These are phyloP conservation scores for Pelecanoides urinatrix DNA, from an alignment of 2,113 vertebrate species.

Conservation along the genomic window DNA sequence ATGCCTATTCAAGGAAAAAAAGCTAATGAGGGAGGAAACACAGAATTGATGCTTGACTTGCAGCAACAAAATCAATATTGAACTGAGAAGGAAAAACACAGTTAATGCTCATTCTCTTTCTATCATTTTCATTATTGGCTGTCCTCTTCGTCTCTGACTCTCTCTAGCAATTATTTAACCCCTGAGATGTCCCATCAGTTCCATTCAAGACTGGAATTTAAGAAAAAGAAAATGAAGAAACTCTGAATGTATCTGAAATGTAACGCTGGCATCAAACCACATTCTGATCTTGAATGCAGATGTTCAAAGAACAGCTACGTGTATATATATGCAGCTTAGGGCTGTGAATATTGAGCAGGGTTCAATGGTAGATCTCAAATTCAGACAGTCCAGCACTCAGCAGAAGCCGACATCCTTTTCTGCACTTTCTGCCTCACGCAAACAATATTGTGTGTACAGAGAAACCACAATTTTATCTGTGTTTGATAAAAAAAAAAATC, in stretches of 20 bases:
- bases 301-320: not conserved
- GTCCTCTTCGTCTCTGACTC: not conserved
- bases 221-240: not conserved
- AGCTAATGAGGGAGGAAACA: not conserved
- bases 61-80: not conserved
- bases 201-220: not conserved
- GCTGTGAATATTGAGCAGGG: not conserved
- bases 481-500: not conserved
- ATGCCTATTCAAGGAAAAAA: not conserved
- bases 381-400: not conserved
- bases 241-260: not conserved
- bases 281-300: not conserved
- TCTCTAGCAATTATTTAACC: not conserved
- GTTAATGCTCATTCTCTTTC: not conserved
- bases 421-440: not conserved
- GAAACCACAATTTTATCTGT: not conserved
- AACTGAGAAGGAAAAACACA: not conserved
- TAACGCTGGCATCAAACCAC: not conserved
- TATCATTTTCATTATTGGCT: not conserved
- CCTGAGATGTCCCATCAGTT: not conserved
- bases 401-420: not conserved
- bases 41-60: not conserved
- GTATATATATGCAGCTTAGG: not conserved
- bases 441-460: not conserved
- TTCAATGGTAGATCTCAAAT: not conserved